Conservation (phyloP, 1,140 invertebrate species). For the Pteromalus puparum region DNA sequence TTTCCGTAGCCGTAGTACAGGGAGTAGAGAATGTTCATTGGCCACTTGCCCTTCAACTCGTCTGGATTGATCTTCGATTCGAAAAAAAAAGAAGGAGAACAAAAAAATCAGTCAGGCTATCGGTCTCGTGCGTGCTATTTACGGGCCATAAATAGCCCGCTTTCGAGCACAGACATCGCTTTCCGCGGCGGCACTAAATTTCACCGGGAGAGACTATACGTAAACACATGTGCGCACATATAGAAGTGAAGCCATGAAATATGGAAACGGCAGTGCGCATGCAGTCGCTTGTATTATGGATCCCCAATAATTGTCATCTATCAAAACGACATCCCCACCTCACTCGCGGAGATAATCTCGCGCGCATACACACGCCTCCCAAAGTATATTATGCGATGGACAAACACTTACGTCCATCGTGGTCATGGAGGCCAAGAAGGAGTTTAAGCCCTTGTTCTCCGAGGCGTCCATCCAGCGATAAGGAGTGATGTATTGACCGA, state of each 20-base stretch:
- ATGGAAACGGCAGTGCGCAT: too few species aligned
- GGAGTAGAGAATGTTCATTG: conserved; percentile 84
- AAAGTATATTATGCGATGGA: not conserved
- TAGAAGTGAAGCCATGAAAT: too few species aligned
- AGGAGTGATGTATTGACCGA: conserved; percentile 83
- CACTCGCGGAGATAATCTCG: too few species aligned
- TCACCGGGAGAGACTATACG: not conserved
- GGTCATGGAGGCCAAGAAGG: conserved; percentile 82
- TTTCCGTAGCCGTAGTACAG: conserved; percentile 86
- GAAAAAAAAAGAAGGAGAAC: too few species aligned
- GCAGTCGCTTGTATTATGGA: not conserved
- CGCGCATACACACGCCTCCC: too few species aligned
- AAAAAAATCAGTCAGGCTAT: too few species aligned
- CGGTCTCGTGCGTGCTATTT: too few species aligned
- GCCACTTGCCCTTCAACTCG: conserved; percentile 85
- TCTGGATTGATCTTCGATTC: conserved; percentile 78
- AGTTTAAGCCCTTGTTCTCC: conserved; percentile 83
- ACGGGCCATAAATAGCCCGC: too few species aligned
- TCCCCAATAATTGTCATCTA: not conserved
- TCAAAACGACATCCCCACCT: not conserved
- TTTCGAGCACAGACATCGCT: too few species aligned
- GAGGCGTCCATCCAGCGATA: conserved; percentile 83
- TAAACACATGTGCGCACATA: not conserved
- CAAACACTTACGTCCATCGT: conserved; percentile 77
- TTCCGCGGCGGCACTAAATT: too few species aligned